Percentiles rank a stretch among this genome's conserved stretches.
phyloP scores from a whole-genome alignment of 2,888 invertebrate species.

The Aphodius granarius region DNA sequence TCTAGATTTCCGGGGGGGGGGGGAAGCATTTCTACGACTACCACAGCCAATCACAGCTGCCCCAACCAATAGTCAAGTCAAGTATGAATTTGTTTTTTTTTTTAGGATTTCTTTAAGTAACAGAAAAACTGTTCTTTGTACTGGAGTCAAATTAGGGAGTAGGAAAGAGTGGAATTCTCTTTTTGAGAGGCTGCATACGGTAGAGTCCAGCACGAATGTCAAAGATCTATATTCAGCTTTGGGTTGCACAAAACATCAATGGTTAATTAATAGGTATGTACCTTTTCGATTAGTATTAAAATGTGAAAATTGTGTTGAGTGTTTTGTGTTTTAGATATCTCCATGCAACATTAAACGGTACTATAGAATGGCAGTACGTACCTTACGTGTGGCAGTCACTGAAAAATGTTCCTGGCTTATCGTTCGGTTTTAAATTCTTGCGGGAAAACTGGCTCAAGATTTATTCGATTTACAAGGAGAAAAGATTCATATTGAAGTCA shows the following conservation, averaged over 20 bases:
- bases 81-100: too few species aligned
- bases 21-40: too few species aligned
- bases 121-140: conserved; percentile 64
- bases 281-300: not conserved
- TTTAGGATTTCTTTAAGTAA: conserved; percentile 67
- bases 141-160: conserved; percentile 64
- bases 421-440: conserved; percentile 48
- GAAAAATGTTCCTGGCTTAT: conserved; percentile 45
- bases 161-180: conserved; percentile 72
- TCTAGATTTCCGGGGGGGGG: too few species aligned
- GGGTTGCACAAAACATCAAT: conserved; percentile 58
- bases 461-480: conserved; percentile 44
- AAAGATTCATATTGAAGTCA: conserved; percentile 43
- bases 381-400: conserved; percentile 50
- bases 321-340: conserved; percentile 44
- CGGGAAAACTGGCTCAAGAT: conserved; percentile 49
- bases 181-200: conserved; percentile 57
- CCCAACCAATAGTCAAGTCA: too few species aligned
- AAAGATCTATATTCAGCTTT: conserved; percentile 53
- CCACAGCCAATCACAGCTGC: too few species aligned
- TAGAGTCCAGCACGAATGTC: conserved; percentile 15
- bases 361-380: conserved; percentile 46
- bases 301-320: not conserved
- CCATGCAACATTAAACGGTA: conserved; percentile 45
- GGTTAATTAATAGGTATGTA: conserved; percentile 58